These are phyloP conservation scores for Lasioglossum figueresi DNA, from an alignment of 2,888 invertebrate genomes.

Conservation along the genomic window DNA sequence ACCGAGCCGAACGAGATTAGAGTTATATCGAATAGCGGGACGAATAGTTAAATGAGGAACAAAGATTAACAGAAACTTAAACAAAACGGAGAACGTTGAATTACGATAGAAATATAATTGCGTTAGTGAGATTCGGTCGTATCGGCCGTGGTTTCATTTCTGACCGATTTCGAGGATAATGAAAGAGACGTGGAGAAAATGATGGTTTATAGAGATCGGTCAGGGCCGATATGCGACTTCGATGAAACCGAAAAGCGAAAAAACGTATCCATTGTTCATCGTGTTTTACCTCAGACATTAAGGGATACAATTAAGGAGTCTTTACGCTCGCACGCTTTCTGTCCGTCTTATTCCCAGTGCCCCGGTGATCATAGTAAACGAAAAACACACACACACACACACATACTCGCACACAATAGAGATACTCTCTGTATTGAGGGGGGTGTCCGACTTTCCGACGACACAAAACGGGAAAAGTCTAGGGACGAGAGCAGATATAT, in stretches of 20 bases:
- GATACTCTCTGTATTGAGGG: constrained; percentile 66
- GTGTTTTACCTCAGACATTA: constrained; percentile 60
- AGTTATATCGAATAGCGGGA: constrained; percentile 60
- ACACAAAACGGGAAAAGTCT: background rate
- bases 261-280: constrained; percentile 53
- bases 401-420: background rate
- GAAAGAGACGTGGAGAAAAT: background rate
- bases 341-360: constrained; percentile 71
- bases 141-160: constrained; percentile 29
- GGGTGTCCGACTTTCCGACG: constrained; percentile 63
- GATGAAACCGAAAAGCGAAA: constrained; percentile 16
- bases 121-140: constrained; percentile 58
- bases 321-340: constrained; percentile 80
- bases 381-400: background rate
- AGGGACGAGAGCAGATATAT: background rate
- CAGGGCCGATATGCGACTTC: constrained; percentile 26
- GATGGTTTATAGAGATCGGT: background rate
- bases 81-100: background rate
- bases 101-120: constrained; percentile 48
- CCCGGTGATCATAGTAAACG: constrained; percentile 43
- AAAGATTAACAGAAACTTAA: constrained; percentile 39
- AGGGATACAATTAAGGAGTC: constrained; percentile 69
- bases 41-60: constrained; percentile 54
- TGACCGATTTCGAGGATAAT: background rate
- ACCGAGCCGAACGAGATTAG: constrained; percentile 62